A percentile compares a stretch with the other conserved stretches of the same genome.
Conservation (phyloP, 1,140 invertebrate genomes). For the Mycetomoellerius zeteki region DNA sequence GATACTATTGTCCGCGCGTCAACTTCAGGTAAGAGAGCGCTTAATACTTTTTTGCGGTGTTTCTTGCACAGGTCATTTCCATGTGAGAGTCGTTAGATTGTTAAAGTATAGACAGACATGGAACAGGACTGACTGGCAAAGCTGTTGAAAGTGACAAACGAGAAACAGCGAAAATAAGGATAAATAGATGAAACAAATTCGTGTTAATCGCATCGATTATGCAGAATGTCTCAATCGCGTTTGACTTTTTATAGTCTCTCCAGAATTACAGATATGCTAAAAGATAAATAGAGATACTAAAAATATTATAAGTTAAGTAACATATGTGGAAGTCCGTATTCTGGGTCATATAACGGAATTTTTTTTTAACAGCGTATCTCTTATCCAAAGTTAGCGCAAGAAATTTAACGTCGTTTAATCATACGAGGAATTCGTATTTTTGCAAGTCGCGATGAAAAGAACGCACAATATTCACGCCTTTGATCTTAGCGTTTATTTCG, state of each 20-base stretch:
- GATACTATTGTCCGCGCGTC: slow-evolving; percentile 68
- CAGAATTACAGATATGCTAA: neutral
- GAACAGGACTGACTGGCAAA: slow-evolving; percentile 16
- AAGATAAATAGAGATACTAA: neutral
- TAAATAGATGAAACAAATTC: slow-evolving; percentile 8
- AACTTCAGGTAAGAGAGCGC: slow-evolving; percentile 68
- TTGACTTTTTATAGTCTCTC: too few species aligned
- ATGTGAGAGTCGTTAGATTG: slow-evolving; percentile 56
- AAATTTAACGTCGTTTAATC: neutral
- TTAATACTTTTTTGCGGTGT: slow-evolving; percentile 62
- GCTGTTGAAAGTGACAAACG: slow-evolving; percentile 16
- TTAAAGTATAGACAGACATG: slow-evolving; percentile 27
- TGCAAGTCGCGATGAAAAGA: slow-evolving; percentile 2
- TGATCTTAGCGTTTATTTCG: neutral
- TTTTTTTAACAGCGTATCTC: neutral
- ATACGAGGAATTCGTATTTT: slow-evolving; percentile 53
- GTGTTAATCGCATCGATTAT: slow-evolving; percentile 16
- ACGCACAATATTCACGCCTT: slow-evolving; percentile 8
- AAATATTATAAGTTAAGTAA: neutral
- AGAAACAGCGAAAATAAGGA: neutral
- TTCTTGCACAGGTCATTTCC: slow-evolving; percentile 35
- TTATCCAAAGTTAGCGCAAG: neutral
- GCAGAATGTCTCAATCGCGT: neutral
- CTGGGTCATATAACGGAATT: neutral
- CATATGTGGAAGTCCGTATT: neutral